phyloP scores from a whole-genome alignment of 2,888 invertebrate species.

The Scaeva pyrastri region DNA sequence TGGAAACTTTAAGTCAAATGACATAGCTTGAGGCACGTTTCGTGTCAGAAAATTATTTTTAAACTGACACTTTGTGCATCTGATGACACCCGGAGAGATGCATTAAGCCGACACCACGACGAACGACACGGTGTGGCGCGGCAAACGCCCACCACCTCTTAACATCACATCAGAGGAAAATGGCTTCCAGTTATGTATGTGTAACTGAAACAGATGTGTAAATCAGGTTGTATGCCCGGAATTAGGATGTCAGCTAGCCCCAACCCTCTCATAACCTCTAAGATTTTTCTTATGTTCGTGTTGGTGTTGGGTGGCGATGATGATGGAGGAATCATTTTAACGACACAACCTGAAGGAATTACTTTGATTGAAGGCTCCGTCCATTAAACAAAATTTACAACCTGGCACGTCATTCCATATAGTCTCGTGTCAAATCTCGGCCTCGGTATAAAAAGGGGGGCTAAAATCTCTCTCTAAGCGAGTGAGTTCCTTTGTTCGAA shows the following conservation, averaged over 20 bases:
- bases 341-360: constrained; percentile 64
- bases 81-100: constrained; percentile 52
- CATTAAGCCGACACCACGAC: constrained; percentile 41
- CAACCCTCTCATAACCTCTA: constrained; percentile 10
- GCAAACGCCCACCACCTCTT: constrained; percentile 41
- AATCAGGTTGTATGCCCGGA: constrained; percentile 63
- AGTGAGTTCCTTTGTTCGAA: constrained; percentile 5
- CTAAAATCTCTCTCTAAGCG: background rate
- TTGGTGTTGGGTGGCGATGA: background rate
- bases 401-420: constrained; percentile 57
- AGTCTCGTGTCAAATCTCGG: background rate
- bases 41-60: constrained; percentile 70
- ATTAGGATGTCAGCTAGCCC: constrained; percentile 39
- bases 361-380: constrained; percentile 66
- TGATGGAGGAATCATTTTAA: constrained; percentile 45
- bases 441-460: constrained; percentile 16
- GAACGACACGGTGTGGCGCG: background rate
- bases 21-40: constrained; percentile 48
- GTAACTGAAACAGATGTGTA: constrained; percentile 27
- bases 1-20: constrained; percentile 29
- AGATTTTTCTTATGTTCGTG: constrained; percentile 27
- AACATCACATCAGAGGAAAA: background rate
- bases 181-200: too few relatives aligned
- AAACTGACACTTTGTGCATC: constrained; percentile 68
- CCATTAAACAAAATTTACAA: constrained; percentile 65